These are phyloP conservation scores for Trichomycterus rosablanca DNA, from an alignment of 2,113 vertebrate genomes.

Conservation along the genomic window DNA sequence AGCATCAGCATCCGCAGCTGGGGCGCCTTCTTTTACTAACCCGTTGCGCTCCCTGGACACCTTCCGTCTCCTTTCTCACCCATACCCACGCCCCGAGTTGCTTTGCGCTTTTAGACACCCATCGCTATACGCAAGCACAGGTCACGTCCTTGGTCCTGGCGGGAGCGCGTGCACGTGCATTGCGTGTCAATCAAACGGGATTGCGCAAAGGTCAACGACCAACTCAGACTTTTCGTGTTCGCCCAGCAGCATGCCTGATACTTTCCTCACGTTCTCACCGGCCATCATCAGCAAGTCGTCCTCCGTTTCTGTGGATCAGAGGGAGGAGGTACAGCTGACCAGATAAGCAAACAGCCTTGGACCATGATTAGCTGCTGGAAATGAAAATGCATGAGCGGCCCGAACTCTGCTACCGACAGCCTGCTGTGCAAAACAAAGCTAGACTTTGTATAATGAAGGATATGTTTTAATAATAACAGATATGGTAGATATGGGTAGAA, in stretches of 20 bases:
- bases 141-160: slow-evolving; percentile 84
- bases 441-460: slow-evolving; percentile 9
- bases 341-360: slow-evolving; percentile 70
- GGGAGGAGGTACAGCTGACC: slow-evolving; percentile 94
- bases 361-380: background rate
- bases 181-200: slow-evolving; percentile 81
- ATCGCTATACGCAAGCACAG: slow-evolving; percentile 80
- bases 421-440: slow-evolving; percentile 16
- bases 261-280: slow-evolving; percentile 92
- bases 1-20: slow-evolving; percentile 70
- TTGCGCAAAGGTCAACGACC: slow-evolving; percentile 72
- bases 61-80: slow-evolving; percentile 90
- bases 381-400: slow-evolving; percentile 25
- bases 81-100: slow-evolving; percentile 92
- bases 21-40: slow-evolving; percentile 75
- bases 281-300: slow-evolving; percentile 93
- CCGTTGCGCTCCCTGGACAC: slow-evolving; percentile 91
- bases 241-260: slow-evolving; percentile 88
- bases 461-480: background rate
- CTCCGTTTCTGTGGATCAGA: slow-evolving; percentile 88
- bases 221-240: slow-evolving; percentile 90
- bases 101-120: slow-evolving; percentile 95
- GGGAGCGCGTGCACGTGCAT: slow-evolving; percentile 88
- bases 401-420: background rate
- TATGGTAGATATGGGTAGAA: background rate